These are phyloP conservation scores for Cryptocephalus primarius DNA, from an alignment of 2,888 invertebrate genomes.

Conservation along the genomic window DNA sequence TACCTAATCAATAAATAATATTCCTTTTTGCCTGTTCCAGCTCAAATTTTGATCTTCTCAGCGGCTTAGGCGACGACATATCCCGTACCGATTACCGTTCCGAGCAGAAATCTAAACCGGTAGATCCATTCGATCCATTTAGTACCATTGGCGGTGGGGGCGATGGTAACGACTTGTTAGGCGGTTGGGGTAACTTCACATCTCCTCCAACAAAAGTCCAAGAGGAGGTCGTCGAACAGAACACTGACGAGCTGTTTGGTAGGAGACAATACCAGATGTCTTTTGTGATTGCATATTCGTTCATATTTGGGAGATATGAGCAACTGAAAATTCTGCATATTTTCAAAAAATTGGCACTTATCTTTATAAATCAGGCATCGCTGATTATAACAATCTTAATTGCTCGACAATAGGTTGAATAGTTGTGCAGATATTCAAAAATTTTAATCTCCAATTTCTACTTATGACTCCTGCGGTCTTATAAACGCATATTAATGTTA, in stretches of 20 bases:
- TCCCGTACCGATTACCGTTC: slow-evolving; percentile 28
- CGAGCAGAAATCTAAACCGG: slow-evolving; percentile 8
- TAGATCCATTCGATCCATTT: slow-evolving; percentile 50
- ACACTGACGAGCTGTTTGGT: background rate
- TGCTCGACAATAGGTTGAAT: too few relatives aligned
- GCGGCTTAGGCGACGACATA: slow-evolving; percentile 35
- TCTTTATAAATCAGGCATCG: too few relatives aligned
- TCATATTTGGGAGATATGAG: too few relatives aligned
- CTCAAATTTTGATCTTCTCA: slow-evolving; percentile 51
- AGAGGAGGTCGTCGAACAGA: slow-evolving; percentile 24
- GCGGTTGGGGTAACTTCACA: slow-evolving; percentile 24
- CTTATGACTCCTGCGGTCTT: too few relatives aligned
- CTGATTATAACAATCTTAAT: too few relatives aligned
- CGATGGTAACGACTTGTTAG: slow-evolving; percentile 27
- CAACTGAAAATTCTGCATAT: too few relatives aligned
- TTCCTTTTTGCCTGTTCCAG: slow-evolving; percentile 8
- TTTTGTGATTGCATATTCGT: too few relatives aligned
- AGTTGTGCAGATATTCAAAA: too few relatives aligned
- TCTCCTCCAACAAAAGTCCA: slow-evolving; percentile 7
- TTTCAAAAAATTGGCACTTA: too few relatives aligned
- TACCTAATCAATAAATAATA: background rate
- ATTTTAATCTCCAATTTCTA: too few relatives aligned
- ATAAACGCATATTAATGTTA: too few relatives aligned
- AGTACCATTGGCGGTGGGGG: slow-evolving; percentile 33
- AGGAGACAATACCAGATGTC: too few relatives aligned